Evolutionary conservation across 1,140 invertebrate species (phyloP).

Genomic region (Drosophila persimilis): DNA sequence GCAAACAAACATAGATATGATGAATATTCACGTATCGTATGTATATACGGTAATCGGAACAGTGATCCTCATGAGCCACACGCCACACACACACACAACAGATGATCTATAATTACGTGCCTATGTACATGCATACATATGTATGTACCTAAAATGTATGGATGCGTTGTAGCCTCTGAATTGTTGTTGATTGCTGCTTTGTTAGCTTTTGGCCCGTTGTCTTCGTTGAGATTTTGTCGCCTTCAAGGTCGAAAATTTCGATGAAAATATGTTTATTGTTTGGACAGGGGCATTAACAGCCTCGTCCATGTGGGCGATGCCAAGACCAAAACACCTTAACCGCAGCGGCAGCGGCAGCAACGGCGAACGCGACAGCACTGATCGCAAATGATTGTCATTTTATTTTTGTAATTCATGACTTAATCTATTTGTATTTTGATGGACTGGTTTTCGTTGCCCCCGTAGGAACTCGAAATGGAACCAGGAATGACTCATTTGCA

Average conservation of each 20-base stretch:
- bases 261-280: conserved; percentile 79
- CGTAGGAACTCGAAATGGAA: conserved; percentile 28
- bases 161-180: not conserved
- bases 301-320: conserved; percentile 61
- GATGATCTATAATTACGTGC: not conserved
- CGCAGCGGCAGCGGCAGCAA: conserved; percentile 11
- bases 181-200: conserved; percentile 20
- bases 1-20: no score
- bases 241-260: conserved; percentile 69
- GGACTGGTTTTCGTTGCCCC: conserved; percentile 30
- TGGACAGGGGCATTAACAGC: conserved; percentile 48
- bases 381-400: conserved; percentile 68
- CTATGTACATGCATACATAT: no score
- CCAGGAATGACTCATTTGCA: conserved; percentile 20
- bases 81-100: not conserved
- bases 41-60: not conserved
- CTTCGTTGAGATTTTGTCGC: conserved; percentile 18
- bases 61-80: conserved; percentile 1
- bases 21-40: no score
- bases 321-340: conserved; percentile 61
- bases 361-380: conserved; percentile 5
- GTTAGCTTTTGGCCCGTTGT: conserved; percentile 17
- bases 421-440: conserved; percentile 57
- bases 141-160: not conserved
- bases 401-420: conserved; percentile 79